These are phyloP conservation scores for Mustela lutreola DNA, from an alignment of 2,113 vertebrate species.

Conservation along the genomic window DNA sequence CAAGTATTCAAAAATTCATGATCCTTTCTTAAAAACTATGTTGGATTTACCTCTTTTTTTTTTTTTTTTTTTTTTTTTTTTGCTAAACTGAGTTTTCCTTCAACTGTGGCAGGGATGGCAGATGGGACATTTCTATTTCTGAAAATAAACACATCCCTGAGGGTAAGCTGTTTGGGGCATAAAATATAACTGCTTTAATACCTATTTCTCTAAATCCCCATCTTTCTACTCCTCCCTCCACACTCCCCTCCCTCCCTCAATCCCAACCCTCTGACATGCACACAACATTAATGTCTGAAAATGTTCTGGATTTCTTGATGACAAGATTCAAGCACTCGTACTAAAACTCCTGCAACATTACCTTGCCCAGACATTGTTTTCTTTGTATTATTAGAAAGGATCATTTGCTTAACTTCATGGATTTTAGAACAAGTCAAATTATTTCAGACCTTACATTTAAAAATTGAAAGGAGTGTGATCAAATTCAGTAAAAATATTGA, in stretches of 20 bases:
- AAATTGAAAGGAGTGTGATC: neutral
- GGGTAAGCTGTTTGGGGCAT: no score
- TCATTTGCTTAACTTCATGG: neutral
- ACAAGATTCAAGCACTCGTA: neutral
- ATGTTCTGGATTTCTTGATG: neutral
- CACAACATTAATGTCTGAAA: neutral
- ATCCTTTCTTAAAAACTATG: neutral
- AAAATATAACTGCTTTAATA: neutral
- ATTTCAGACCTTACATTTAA: neutral
- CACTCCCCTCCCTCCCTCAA: accelerated
- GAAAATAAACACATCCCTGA: neutral
- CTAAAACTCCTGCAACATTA: neutral
- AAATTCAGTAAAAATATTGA: neutral
- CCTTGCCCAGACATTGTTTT: neutral
- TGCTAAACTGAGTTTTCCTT: neutral
- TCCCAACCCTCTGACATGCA: neutral
- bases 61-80: slow-evolving; percentile 34
- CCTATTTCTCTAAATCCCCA: neutral
- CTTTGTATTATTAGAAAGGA: neutral
- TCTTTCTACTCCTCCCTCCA: neutral
- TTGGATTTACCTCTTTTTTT: neutral
- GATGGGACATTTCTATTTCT: neutral
- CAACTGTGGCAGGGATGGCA: neutral
- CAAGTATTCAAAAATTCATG: neutral
- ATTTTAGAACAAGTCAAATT: slow-evolving; percentile 36